Conservation (phyloP, 2,797 vertebrate genomes). For the Trichosurus vulpecula region DNA sequence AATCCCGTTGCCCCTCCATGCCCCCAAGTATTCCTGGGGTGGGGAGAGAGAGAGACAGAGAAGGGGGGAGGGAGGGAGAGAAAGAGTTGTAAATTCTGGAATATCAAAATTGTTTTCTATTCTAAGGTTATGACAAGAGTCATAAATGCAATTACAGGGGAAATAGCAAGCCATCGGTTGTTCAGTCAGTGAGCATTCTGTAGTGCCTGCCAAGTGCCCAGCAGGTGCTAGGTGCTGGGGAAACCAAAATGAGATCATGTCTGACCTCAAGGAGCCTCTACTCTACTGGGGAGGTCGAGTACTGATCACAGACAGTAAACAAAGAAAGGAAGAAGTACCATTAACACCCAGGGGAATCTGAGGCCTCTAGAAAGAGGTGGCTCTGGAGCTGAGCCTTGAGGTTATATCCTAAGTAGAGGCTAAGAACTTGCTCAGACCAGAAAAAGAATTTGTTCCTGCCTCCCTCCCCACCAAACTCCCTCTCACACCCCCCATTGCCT, state of each 20-base stretch:
- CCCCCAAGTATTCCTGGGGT: no score
- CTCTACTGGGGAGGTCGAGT: background rate
- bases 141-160: background rate
- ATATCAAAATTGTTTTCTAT: background rate
- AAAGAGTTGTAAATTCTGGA: background rate
- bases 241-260: background rate
- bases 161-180: background rate
- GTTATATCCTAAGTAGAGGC: background rate
- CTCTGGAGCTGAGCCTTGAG: background rate
- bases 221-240: background rate
- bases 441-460: background rate
- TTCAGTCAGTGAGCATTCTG: background rate
- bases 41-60: no score
- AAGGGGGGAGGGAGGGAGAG: background rate
- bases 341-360: no score
- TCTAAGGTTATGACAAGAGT: background rate
- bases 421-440: background rate
- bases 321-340: background rate
- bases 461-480: background rate
- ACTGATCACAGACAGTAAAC: no score
- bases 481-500: fast-evolving
- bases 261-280: background rate
- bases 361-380: background rate
- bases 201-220: background rate
- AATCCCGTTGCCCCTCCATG: no score